Percentiles rank a stretch among this genome's conserved stretches.
Conservation (phyloP, 2,888 invertebrate genomes). For the Cynaeus angustus region DNA sequence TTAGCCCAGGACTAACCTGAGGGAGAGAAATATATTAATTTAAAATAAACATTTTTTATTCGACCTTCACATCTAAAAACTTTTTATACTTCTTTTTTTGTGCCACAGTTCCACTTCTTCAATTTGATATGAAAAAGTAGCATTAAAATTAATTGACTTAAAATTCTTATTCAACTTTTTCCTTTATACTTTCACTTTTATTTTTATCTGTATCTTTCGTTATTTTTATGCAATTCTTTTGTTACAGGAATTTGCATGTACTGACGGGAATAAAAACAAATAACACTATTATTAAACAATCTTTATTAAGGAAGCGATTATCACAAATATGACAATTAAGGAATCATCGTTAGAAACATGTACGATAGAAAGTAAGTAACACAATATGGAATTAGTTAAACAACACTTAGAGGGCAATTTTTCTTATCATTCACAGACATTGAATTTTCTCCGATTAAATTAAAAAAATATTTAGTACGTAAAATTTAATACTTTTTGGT, state of each 20-base stretch:
- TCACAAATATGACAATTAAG: slow-evolving; percentile 73
- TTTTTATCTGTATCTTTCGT: too few species aligned
- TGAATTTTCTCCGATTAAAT: slow-evolving; percentile 43
- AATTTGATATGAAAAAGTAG: too few species aligned
- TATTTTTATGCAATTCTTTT: too few species aligned
- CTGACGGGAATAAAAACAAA: too few species aligned
- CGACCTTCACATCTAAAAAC: neutral
- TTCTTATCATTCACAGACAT: slow-evolving; percentile 52
- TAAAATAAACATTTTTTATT: slow-evolving; percentile 50
- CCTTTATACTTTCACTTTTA: too few species aligned
- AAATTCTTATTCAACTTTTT: too few species aligned
- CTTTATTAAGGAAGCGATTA: slow-evolving; percentile 73
- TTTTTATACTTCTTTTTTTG: too few species aligned
- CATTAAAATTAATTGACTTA: too few species aligned
- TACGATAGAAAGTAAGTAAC: slow-evolving; percentile 61
- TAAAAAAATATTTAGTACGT: slow-evolving; percentile 43
- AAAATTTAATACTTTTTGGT: slow-evolving; percentile 57
- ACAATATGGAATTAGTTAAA: slow-evolving; percentile 64
- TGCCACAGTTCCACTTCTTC: too few species aligned
- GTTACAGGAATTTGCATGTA: too few species aligned
- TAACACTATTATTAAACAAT: slow-evolving; percentile 68
- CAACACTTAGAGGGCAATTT: slow-evolving; percentile 53
- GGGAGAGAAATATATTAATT: slow-evolving; percentile 71
- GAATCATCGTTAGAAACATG: slow-evolving; percentile 68
- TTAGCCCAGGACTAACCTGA: slow-evolving; percentile 71